Base-by-base conservation (phyloP, 1,140 invertebrate genomes). In the Bombus soroeensis region DNA sequence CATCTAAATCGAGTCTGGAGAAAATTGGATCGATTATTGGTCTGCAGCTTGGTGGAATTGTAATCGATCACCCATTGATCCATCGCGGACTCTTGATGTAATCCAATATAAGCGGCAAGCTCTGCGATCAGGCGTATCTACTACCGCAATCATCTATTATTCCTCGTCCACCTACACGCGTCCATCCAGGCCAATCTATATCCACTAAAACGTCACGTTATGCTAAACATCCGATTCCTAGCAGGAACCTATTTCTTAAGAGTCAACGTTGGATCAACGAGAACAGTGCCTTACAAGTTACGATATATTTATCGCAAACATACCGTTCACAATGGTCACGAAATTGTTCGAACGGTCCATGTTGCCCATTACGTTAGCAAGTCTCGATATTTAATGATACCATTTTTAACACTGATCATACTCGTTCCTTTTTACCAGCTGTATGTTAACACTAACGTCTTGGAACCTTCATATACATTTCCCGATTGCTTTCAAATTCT, bases 51-150 rank as follows among this genome's bases (percentile, higher is more conserved):
- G 22, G 13, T 13, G 53, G 39, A 64, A 41, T 28, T 18, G 28
- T 47, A 28, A 64, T 75, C 71, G 81, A 75, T 82, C 53, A 73
- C 53, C 37, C 22, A 13, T 22, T 12, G 47, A 82, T 82, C 71
- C 53, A 64, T 82, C 68, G 47, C 13, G 47, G 47, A 76, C 34
- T 76, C 74, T 76, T 59, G 74, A 76, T 59, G 47, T 76, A 76
- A 76, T 76, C 74, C 74, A n/a, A 76, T 76, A 76, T 34, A 76
- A 57, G 34, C 53, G 25, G 47, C 13, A n/a, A 57, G 32, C 71
- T 47, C 41, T 43, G 8, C 39, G 41, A 18, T 13, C 41, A 73
- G 41, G n/a, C 41, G 39, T 15, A 57, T 76, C 41, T 47, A 34
- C 72, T 8, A 28, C 34, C 53, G 47, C 32, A 10, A 76, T 76